Evolutionary conservation across 2,113 vertebrate genomes (phyloP).

Genomic region (Charina bottae): DNA sequence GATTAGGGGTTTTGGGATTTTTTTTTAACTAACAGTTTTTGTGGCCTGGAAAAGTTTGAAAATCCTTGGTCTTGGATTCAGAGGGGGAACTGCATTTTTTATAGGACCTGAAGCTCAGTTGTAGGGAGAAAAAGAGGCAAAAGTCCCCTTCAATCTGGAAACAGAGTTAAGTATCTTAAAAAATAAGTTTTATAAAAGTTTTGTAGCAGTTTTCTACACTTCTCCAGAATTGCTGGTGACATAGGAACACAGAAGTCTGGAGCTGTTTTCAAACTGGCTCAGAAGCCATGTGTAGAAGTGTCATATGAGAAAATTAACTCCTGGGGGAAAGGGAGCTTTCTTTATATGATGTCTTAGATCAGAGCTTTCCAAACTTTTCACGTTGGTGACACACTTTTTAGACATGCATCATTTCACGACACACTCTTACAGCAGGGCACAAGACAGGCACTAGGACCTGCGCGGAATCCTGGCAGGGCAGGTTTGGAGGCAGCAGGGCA

Average conservation of each 20-base stretch:
- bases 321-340: neutral
- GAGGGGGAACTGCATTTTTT: neutral
- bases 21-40: neutral
- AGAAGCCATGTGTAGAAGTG: neutral
- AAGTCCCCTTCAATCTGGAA: neutral
- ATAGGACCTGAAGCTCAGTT: neutral
- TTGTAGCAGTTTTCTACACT: neutral
- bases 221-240: neutral
- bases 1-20: neutral
- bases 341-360: no score
- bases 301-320: neutral
- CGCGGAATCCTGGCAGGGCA: no score
- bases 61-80: neutral
- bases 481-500: no score
- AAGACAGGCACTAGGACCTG: no score
- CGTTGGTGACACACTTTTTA: no score
- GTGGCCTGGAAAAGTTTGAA: neutral
- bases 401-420: no score
- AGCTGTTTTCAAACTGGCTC: neutral
- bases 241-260: neutral
- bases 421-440: no score
- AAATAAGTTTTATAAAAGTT: neutral
- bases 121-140: neutral
- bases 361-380: no score
- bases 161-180: neutral